phyloP scores from a whole-genome alignment of 2,797 vertebrate species.

The Anabacerthia variegaticeps region DNA sequence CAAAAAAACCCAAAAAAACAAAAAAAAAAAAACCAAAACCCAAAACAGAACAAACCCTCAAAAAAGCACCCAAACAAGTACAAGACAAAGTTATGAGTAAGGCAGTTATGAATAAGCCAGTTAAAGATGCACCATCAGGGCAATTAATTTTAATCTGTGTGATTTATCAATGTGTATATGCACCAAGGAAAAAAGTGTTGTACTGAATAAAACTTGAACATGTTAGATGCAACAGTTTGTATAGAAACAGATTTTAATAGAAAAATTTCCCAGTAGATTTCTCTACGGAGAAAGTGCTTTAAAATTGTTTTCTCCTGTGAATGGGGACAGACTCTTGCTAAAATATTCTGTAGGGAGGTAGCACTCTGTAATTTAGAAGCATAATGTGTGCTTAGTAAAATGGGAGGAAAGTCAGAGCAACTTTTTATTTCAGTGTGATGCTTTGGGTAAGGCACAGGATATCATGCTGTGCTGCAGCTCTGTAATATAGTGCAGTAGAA shows the following conservation, averaged over 20 bases:
- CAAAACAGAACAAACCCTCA: neutral
- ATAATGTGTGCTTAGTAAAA: constrained; percentile 15
- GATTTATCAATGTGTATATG: neutral
- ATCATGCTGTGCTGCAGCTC: neutral
- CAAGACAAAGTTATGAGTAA: neutral
- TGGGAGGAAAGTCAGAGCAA: constrained; percentile 29
- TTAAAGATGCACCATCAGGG: neutral
- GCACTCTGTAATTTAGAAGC: constrained; percentile 29
- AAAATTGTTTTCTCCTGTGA: constrained; percentile 34
- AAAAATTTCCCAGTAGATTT: constrained; percentile 17
- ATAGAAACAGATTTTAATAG: neutral
- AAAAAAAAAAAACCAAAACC: too few relatives aligned
- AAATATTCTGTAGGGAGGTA: constrained; percentile 4
- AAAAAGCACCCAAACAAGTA: neutral
- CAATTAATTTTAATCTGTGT: neutral
- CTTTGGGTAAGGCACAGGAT: constrained; percentile 37
- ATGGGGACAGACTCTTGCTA: neutral
- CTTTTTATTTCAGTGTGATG: constrained; percentile 35
- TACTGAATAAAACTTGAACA: neutral
- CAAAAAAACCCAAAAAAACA: too few relatives aligned
- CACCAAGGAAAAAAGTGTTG: neutral
- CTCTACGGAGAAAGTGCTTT: constrained; percentile 13
- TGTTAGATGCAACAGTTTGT: neutral
- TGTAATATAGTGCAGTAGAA: neutral
- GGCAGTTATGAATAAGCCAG: neutral